phyloP scores from a whole-genome alignment of 2,797 vertebrate genomes.

The Otolemur crassicaudatus region DNA sequence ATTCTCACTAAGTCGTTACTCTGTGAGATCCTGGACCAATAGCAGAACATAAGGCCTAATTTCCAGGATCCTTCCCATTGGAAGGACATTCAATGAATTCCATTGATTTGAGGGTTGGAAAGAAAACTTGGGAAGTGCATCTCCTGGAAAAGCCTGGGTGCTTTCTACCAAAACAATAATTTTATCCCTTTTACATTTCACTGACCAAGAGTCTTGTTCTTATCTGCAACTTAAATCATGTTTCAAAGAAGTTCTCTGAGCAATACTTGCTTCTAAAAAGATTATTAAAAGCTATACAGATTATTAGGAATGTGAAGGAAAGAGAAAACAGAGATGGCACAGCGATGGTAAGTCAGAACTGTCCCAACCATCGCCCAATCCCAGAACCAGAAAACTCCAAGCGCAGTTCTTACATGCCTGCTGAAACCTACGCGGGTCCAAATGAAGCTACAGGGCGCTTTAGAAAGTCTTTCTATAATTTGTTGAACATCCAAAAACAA shows the following conservation, averaged over 20 bases:
- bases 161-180: slow-evolving; percentile 16
- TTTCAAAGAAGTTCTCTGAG: not conserved
- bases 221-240: slow-evolving; percentile 25
- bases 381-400: slow-evolving; percentile 38
- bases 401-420: not conserved
- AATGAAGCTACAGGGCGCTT: not conserved
- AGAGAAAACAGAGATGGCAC: not conserved
- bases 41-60: slow-evolving; percentile 35
- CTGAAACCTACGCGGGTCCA: not conserved
- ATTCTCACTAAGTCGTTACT: slow-evolving; percentile 49
- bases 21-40: slow-evolving; percentile 29
- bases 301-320: not conserved
- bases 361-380: not conserved
- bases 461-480: slow-evolving; percentile 26
- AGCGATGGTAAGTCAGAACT: not conserved
- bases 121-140: slow-evolving; percentile 21
- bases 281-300: not conserved
- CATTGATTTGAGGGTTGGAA: not conserved
- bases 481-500: slow-evolving; percentile 27
- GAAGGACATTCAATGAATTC: slow-evolving; percentile 27
- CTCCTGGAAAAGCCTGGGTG: not conserved
- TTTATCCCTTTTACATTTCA: not conserved
- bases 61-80: not conserved
- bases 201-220: not conserved
- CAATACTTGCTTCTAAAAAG: slow-evolving; percentile 19